Percentiles rank a stretch among this genome's conserved stretches.
Conservation (phyloP, 2,113 vertebrate species). For the Callaeas wilsoni region DNA sequence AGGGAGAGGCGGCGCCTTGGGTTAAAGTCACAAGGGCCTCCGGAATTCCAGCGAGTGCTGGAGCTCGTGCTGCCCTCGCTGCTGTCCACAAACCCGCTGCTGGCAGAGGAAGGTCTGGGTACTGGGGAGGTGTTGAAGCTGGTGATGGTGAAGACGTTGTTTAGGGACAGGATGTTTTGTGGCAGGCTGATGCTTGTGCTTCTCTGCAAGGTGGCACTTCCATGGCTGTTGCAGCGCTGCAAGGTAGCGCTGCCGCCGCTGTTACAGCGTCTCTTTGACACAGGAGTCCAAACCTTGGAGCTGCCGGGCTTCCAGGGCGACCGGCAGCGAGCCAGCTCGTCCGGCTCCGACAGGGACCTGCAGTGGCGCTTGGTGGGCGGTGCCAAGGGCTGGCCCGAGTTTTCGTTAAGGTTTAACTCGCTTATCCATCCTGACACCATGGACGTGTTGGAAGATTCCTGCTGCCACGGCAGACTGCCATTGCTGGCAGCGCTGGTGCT, state of each 20-base stretch:
- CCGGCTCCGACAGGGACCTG: constrained; percentile 75
- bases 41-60: constrained; percentile 44
- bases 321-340: constrained; percentile 71
- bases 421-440: constrained; percentile 63
- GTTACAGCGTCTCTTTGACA: constrained; percentile 77
- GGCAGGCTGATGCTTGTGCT: constrained; percentile 67
- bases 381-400: constrained; percentile 60
- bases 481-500: neutral
- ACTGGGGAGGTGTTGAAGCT: constrained; percentile 57
- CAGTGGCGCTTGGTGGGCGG: constrained; percentile 77
- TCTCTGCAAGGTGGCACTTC: constrained; percentile 64
- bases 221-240: constrained; percentile 68
- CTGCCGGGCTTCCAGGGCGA: constrained; percentile 73
- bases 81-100: constrained; percentile 70
- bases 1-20: constrained; percentile 73
- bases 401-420: constrained; percentile 62
- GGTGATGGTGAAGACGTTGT: constrained; percentile 31
- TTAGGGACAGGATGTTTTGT: constrained; percentile 38
- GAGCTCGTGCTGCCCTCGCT: constrained; percentile 65
- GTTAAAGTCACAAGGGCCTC: constrained; percentile 58
- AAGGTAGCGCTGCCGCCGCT: constrained; percentile 69
- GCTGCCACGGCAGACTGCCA: constrained; percentile 61
- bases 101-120: constrained; percentile 72
- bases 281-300: constrained; percentile 77
- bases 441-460: neutral